These are phyloP conservation scores for Grantiella picta DNA, from an alignment of 2,113 vertebrate genomes.

Conservation along the genomic window DNA sequence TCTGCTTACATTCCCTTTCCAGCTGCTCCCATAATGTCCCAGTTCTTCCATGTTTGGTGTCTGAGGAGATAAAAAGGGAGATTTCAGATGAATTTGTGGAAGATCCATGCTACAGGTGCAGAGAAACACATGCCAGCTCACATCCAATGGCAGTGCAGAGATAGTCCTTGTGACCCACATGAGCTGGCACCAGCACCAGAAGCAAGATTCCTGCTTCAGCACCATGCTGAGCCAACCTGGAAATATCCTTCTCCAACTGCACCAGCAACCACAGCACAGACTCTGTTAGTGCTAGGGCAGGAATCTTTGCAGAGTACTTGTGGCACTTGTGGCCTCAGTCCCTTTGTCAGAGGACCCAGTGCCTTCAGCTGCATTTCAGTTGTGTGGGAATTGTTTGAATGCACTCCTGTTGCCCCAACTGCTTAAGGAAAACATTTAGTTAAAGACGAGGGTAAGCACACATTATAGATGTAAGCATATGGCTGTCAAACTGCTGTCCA, in stretches of 20 bases:
- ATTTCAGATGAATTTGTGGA: neutral
- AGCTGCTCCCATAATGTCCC: neutral
- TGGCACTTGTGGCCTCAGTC: neutral
- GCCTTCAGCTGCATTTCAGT: neutral
- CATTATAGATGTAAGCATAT: constrained; percentile 5
- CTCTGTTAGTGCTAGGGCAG: neutral
- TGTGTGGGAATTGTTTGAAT: neutral
- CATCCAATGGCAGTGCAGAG: neutral
- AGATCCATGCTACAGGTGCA: neutral
- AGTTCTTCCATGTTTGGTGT: neutral
- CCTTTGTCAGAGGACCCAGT: neutral
- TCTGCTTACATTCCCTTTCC: neutral
- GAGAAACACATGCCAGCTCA: neutral
- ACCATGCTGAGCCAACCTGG: rapidly evolving
- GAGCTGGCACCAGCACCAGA: neutral
- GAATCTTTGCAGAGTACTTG: neutral
- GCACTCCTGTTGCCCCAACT: constrained; percentile 20
- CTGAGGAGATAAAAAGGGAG: neutral
- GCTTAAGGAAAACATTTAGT: constrained; percentile 8
- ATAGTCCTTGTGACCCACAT: rapidly evolving
- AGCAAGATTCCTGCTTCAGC: neutral
- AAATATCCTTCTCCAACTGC: neutral
- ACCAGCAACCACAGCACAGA: neutral
- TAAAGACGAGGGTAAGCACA: constrained; percentile 1
- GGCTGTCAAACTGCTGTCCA: constrained; percentile 15